A percentile compares a stretch with the other conserved stretches of the same genome.
Conservation (phyloP, 1,140 invertebrate species). For the Steinernema khuongi region DNA sequence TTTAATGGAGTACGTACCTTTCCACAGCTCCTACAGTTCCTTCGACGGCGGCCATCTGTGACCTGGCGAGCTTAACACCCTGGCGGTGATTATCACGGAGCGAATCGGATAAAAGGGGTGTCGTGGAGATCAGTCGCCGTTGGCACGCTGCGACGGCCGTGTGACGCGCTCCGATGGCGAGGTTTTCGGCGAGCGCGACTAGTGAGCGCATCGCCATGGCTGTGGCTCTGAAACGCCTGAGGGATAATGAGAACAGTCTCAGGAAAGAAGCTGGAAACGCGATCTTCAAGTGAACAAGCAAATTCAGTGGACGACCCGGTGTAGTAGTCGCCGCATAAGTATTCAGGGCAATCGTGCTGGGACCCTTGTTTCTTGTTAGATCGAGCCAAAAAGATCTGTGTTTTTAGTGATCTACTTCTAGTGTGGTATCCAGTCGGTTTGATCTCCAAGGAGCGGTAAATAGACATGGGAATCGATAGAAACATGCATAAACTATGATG, state of each 20-base stretch:
- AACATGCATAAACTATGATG: too few relatives aligned
- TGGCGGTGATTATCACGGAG: slow-evolving; percentile 15
- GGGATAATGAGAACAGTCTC: background rate
- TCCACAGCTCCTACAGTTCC: slow-evolving; percentile 31
- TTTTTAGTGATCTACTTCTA: too few relatives aligned
- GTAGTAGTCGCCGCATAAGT: background rate
- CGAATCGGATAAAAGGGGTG: background rate
- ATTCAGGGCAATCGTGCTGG: background rate
- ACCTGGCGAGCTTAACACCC: background rate
- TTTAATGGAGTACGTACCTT: background rate
- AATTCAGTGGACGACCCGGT: background rate
- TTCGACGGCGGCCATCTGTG: slow-evolving; percentile 14
- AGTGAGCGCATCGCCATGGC: background rate
- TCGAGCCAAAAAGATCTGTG: too few relatives aligned
- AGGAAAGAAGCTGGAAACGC: background rate
- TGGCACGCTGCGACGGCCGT: background rate
- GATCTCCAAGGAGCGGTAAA: too few relatives aligned
- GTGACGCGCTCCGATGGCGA: background rate
- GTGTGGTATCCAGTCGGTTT: too few relatives aligned
- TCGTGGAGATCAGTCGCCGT: background rate
- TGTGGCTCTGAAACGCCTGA: background rate
- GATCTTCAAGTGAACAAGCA: background rate
- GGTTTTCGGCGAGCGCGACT: background rate
- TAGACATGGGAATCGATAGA: too few relatives aligned
- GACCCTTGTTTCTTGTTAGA: too few relatives aligned